These are phyloP conservation scores for Nymphalis io DNA, from an alignment of 1,140 invertebrate species.

Conservation along the genomic window DNA sequence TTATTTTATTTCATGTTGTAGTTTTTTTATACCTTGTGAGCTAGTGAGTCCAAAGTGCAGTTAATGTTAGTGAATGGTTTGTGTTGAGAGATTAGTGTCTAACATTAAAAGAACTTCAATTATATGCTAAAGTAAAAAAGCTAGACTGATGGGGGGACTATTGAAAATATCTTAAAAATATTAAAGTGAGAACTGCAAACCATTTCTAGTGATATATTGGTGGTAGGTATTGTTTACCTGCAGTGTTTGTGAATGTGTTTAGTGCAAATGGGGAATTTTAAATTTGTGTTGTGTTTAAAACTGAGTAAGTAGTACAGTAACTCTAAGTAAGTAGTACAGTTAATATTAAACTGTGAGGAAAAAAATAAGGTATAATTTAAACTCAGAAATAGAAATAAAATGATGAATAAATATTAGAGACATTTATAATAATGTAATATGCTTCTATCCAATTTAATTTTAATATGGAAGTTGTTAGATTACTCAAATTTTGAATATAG, in stretches of 20 bases:
- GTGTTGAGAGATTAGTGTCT: slow-evolving; percentile 32
- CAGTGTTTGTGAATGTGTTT: slow-evolving; percentile 42
- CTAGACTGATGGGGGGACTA: slow-evolving; percentile 24
- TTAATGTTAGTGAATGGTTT: slow-evolving; percentile 39
- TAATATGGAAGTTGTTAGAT: too few species aligned
- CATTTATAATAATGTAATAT: neutral
- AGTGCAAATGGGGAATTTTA: slow-evolving; percentile 35
- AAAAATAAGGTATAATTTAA: neutral
- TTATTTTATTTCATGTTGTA: slow-evolving; percentile 69
- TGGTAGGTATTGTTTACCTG: slow-evolving; percentile 31
- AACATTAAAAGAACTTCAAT: slow-evolving; percentile 9
- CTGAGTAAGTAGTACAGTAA: slow-evolving; percentile 38
- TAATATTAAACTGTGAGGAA: neutral
- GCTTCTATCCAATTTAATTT: neutral
- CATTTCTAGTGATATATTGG: slow-evolving; percentile 17
- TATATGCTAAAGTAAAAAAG: neutral
- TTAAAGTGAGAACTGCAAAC: slow-evolving; percentile 17
- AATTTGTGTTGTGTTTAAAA: slow-evolving; percentile 26
- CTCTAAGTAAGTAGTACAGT: slow-evolving; percentile 38
- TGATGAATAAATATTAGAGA: neutral
- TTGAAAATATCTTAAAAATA: neutral
- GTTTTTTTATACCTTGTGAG: slow-evolving; percentile 78
- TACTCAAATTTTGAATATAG: too few species aligned
- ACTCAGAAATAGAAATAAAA: neutral
- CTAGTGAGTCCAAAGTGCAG: slow-evolving; percentile 53